Evolutionary conservation across 2,797 vertebrate species (phyloP), one percentile per base, ranked within the genome.

Genomic region (Pipistrellus pygmaeus): DNA sequence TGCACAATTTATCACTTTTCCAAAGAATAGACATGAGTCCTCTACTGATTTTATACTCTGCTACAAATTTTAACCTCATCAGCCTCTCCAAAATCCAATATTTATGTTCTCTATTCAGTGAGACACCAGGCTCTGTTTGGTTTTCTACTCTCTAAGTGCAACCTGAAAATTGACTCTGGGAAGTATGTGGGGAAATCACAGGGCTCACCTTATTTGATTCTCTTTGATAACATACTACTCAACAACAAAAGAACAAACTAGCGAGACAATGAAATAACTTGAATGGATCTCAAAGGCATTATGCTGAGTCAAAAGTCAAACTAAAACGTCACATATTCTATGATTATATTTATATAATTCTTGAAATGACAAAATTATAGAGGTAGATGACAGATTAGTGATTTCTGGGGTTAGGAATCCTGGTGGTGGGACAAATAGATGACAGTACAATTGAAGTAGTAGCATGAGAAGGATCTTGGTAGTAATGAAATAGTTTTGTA

Each of bases 301-400:
- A 46, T 9, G 15, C 23, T 73, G 57, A 75, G 27, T 68, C 15
- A 68, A 82, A 88, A 44, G 44, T 18, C 76, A 78, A 68, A 44
- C 23, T 93, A 46, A 73, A 96, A 87, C 2, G 30, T 62, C 66
- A 90, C 15, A 38, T 38, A 55, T 46, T 64, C 8, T 83, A 69
- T 64, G 71, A 94, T 62, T 86, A 21, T 73, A 78, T 78, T 73
- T 72, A 78, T 83, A 82, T 55, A 64, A 69, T 3, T 73, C 18
- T 87, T 78, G 11, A 78, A 68, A 84, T 46, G 85, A 81, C n/a
- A 87, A 80, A 32, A 44, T 78, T 88, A 81, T 41, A 87, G 27
- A 68, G 4, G 6, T 78, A 27, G 13, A 86, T 38, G 21, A 77
- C 53, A 78, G 32, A 53, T 84, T 57, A 53, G 15, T 84, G 51